A percentile compares a stretch with the other conserved stretches of the same genome.
Conservation (phyloP, 2,888 invertebrate species). For the Tillus elongatus region DNA sequence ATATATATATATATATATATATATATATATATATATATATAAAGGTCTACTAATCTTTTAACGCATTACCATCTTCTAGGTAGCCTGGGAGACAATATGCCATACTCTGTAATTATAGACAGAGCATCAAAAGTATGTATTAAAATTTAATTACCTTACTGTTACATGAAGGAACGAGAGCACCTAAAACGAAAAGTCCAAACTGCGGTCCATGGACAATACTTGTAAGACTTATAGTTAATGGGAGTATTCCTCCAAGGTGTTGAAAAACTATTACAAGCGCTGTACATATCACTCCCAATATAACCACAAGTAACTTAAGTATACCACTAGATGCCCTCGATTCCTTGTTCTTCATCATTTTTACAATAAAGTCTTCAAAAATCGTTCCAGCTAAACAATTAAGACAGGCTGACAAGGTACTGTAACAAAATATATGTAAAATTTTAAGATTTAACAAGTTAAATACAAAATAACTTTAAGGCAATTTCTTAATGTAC, state of each 20-base stretch:
- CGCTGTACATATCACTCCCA: conserved; percentile 60
- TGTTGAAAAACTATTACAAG: conserved; percentile 54
- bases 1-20: no score
- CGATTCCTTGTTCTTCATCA: conserved; percentile 43
- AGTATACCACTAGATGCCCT: conserved; percentile 49
- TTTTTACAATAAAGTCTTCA: conserved; percentile 52
- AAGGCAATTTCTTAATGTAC: no score
- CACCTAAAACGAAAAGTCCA: conserved; percentile 59
- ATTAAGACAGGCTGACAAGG: conserved; percentile 53
- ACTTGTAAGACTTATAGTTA: conserved; percentile 45
- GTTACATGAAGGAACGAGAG: conserved; percentile 57
- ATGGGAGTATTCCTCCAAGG: conserved; percentile 45
- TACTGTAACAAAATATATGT: conserved; percentile 47
- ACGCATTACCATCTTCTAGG: no score
- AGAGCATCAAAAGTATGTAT: no score
- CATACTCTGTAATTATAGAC: no score
- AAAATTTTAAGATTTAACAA: no score
- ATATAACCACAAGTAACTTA: conserved; percentile 30
- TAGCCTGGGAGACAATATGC: no score
- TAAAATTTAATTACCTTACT: conserved; percentile 50
- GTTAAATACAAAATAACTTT: no score
- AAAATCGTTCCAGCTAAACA: conserved; percentile 53
- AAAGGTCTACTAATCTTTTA: no score
- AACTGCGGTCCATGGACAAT: conserved; percentile 47
- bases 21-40: no score